phyloP scores from a whole-genome alignment of 2,113 vertebrate species.

The Hippotragus niger region DNA sequence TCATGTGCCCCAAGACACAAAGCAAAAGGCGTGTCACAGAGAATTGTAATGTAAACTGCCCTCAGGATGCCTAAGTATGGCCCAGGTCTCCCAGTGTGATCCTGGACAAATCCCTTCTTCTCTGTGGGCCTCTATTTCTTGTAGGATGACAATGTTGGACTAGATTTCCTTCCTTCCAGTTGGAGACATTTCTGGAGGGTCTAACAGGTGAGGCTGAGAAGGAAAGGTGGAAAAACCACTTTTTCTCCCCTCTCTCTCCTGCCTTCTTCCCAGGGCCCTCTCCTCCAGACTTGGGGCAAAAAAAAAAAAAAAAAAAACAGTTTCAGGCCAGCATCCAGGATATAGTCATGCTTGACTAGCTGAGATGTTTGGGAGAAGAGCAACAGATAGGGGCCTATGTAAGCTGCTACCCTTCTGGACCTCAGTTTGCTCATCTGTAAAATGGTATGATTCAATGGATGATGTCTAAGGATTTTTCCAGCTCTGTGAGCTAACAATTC shows the following conservation, averaged over 20 bases:
- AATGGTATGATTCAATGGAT: background rate
- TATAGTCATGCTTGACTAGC: background rate
- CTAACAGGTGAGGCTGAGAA: background rate
- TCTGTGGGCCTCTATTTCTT: background rate
- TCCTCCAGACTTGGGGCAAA: background rate
- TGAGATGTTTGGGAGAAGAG: background rate
- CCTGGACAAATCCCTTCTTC: background rate
- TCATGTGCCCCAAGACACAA: background rate
- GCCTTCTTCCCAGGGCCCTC: too few species aligned
- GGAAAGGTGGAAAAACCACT: background rate
- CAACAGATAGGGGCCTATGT: background rate
- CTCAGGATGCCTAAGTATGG: background rate
- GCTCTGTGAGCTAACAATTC: background rate
- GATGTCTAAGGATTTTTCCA: background rate
- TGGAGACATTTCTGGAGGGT: background rate
- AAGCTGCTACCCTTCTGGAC: background rate
- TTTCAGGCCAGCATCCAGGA: background rate
- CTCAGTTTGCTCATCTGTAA: background rate
- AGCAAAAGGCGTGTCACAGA: background rate
- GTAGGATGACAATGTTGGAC: background rate
- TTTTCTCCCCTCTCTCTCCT: background rate
- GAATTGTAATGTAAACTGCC: background rate
- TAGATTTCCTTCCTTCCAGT: background rate
- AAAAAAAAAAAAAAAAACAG: background rate
- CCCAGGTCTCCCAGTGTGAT: background rate